Percentiles rank a stretch among this genome's conserved stretches.
phyloP scores from a whole-genome alignment of 2,113 vertebrate genomes.

The Phylloscopus whistleri region DNA sequence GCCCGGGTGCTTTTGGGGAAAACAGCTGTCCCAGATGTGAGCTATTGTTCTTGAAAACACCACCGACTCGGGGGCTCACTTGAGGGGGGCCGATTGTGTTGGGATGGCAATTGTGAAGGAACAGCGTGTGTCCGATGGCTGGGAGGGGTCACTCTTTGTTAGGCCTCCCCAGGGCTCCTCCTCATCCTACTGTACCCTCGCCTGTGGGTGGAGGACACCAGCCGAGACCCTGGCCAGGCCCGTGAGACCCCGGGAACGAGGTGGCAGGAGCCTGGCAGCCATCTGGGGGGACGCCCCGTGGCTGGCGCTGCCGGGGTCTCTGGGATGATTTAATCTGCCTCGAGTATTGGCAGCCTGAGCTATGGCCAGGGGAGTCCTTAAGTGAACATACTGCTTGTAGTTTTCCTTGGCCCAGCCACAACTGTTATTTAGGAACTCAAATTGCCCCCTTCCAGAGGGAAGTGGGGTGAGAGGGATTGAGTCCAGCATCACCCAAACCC shows the following conservation, averaged over 20 bases:
- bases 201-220: background rate
- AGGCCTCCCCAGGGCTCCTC: background rate
- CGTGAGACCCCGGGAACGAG: background rate
- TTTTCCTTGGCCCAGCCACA: slow-evolving; percentile 56
- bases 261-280: background rate
- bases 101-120: slow-evolving; percentile 22
- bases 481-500: background rate
- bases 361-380: background rate
- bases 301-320: background rate
- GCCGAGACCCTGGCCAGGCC: background rate
- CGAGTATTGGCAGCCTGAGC: slow-evolving; percentile 38
- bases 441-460: background rate
- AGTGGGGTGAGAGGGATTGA: background rate
- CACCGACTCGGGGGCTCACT: background rate
- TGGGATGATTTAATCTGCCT: background rate
- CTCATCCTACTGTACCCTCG: rapidly evolving
- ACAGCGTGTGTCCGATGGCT: background rate
- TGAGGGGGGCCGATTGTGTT: background rate
- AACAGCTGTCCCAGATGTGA: slow-evolving; percentile 40
- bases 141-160: slow-evolving; percentile 3
- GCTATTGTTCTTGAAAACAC: slow-evolving; percentile 21
- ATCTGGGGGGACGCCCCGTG: background rate
- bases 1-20: background rate
- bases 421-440: slow-evolving; percentile 59
- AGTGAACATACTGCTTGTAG: slow-evolving; percentile 35